A percentile compares a stretch with the other conserved stretches of the same genome.
Evolutionary conservation across 2,113 vertebrate species (phyloP).

Genomic region (Gobio gobio): DNA sequence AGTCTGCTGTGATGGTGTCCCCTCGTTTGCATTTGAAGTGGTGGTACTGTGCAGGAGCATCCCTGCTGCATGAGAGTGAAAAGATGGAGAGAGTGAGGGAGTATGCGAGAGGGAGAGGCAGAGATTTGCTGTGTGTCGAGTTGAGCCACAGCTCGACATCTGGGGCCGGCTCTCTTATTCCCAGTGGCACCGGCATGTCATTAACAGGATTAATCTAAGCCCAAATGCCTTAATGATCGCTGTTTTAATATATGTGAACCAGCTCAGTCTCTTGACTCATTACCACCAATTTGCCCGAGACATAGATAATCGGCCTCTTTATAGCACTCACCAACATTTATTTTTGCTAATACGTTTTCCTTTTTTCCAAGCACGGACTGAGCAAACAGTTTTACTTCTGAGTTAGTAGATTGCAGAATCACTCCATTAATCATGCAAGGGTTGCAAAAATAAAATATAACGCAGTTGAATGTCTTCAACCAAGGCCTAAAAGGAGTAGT

Average conservation of each 20-base stretch:
- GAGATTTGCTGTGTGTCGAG: conserved; percentile 42
- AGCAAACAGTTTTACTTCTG: conserved; percentile 72
- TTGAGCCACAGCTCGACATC: conserved; percentile 85
- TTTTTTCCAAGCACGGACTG: conserved; percentile 80
- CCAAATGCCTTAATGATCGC: conserved; percentile 99
- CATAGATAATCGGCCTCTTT: conserved; percentile 93
- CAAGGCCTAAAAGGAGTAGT: background rate
- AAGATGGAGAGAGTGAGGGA: conserved; percentile 32
- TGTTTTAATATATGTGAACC: conserved; percentile 99
- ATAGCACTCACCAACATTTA: conserved; percentile 94
- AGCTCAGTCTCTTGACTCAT: conserved; percentile 99
- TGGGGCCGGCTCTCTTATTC: conserved; percentile 93
- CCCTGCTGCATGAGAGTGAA: conserved; percentile 62
- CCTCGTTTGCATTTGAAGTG: conserved; percentile 99
- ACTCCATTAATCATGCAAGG: conserved; percentile 53
- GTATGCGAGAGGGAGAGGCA: conserved; percentile 38
- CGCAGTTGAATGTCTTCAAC: background rate
- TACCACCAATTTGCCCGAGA: conserved; percentile 98
- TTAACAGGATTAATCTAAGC: conserved; percentile 99
- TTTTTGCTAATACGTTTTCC: conserved; percentile 96
- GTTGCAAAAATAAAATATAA: conserved; percentile 23
- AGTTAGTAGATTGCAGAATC: conserved; percentile 68
- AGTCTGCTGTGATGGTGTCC: conserved; percentile 91
- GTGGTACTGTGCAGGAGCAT: conserved; percentile 85
- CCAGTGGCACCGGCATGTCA: conserved; percentile 95